These are phyloP conservation scores for Eristalis intricaria DNA, from an alignment of 2,888 invertebrate genomes.

Conservation along the genomic window DNA sequence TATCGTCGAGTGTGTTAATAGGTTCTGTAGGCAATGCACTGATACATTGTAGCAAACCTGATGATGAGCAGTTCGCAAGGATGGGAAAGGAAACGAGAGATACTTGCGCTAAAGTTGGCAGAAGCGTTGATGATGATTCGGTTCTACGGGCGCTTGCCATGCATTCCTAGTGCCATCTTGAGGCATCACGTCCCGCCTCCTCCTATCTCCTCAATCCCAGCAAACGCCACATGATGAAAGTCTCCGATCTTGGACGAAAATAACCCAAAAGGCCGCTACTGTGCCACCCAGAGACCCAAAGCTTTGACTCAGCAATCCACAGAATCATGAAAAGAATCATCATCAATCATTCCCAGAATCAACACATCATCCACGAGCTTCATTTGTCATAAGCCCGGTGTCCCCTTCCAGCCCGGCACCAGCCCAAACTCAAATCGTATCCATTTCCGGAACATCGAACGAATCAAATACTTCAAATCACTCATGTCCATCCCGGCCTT, in stretches of 20 bases:
- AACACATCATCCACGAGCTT: background rate
- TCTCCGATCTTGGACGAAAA: background rate
- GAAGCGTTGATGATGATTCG: no score
- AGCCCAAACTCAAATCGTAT: background rate
- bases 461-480: background rate
- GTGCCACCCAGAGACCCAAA: background rate
- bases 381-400: background rate
- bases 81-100: no score
- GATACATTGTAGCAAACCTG: constrained; percentile 14
- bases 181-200: no score
- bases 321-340: background rate
- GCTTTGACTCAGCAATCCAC: no score
- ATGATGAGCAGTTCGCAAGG: no score
- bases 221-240: no score
- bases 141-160: no score
- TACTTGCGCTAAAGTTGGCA: background rate
- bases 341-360: background rate
- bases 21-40: background rate
- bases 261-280: background rate
- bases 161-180: no score
- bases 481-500: background rate
- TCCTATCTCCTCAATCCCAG: no score
- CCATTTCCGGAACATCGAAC: constrained; percentile 6
- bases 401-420: background rate
- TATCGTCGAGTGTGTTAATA: constrained; percentile 13